Conservation (phyloP, 1,140 invertebrate species). For the Diorhabda sublineata region DNA sequence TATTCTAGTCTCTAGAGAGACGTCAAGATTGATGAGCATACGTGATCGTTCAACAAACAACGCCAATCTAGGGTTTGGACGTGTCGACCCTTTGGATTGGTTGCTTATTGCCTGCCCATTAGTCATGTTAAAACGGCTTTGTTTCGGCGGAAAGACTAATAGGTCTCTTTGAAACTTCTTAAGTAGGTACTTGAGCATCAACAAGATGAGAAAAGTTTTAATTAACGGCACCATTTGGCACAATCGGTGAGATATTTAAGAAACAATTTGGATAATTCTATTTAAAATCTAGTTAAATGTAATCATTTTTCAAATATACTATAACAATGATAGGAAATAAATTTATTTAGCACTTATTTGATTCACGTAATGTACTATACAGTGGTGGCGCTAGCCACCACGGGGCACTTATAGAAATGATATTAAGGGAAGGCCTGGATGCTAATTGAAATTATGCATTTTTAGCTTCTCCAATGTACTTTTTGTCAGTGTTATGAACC, state of each 20-base stretch:
- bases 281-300: too few species aligned
- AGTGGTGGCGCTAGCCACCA: too few species aligned
- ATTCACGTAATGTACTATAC: too few species aligned
- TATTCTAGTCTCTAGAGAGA: neutral
- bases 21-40: conserved; percentile 30
- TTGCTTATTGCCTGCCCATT: conserved; percentile 27
- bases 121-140: conserved; percentile 21
- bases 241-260: neutral
- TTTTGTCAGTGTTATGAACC: too few species aligned
- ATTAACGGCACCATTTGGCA: neutral
- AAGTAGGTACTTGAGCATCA: neutral
- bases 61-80: conserved; percentile 27
- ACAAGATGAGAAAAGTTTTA: neutral
- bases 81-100: conserved; percentile 27
- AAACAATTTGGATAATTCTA: too few species aligned
- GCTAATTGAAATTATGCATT: too few species aligned
- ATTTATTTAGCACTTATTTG: too few species aligned
- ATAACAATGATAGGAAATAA: too few species aligned
- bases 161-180: neutral
- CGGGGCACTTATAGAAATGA: too few species aligned
- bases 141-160: conserved; percentile 7
- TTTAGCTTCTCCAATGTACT: too few species aligned
- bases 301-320: too few species aligned
- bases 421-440: too few species aligned
- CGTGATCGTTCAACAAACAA: conserved; percentile 30